These are phyloP conservation scores for Scatophagus argus DNA, from an alignment of 2,113 vertebrate genomes.

Conservation along the genomic window DNA sequence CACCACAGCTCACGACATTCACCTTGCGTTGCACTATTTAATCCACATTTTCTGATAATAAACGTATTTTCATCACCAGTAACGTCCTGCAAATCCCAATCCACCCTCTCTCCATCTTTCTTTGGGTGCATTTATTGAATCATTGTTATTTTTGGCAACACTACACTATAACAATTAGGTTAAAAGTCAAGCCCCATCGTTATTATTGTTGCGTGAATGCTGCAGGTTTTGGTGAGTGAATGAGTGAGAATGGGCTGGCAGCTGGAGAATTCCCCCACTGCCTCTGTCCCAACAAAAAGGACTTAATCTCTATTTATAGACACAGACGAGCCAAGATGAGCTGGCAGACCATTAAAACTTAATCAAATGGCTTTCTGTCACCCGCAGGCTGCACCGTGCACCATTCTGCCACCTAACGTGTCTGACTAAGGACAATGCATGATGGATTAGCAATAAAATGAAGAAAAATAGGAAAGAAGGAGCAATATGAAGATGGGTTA, in stretches of 20 bases:
- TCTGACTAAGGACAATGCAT: neutral
- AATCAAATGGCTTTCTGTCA: constrained; percentile 51
- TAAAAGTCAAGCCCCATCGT: constrained; percentile 27
- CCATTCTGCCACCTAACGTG: neutral
- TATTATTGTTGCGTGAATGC: constrained; percentile 8
- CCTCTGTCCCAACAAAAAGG: constrained; percentile 14
- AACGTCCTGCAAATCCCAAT: constrained; percentile 29
- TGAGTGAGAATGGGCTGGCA: neutral
- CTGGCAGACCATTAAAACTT: constrained; percentile 62
- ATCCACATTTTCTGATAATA: constrained; percentile 29
- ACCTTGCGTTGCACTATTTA: constrained; percentile 10
- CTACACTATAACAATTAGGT: constrained; percentile 18
- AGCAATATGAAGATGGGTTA: neutral
- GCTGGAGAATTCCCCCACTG: neutral
- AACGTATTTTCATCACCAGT: constrained; percentile 49
- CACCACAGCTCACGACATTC: neutral
- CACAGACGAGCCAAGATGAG: constrained; percentile 1
- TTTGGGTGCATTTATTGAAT: constrained; percentile 47
- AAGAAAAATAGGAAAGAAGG: neutral
- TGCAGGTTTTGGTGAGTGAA: constrained; percentile 6
- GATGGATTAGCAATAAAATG: neutral
- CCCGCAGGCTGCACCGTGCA: neutral
- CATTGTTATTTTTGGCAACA: constrained; percentile 28
- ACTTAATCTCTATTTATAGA: constrained; percentile 65
- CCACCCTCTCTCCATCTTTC: neutral